These are phyloP conservation scores for Coleophora flavipennella DNA, from an alignment of 2,888 invertebrate species.

Conservation along the genomic window DNA sequence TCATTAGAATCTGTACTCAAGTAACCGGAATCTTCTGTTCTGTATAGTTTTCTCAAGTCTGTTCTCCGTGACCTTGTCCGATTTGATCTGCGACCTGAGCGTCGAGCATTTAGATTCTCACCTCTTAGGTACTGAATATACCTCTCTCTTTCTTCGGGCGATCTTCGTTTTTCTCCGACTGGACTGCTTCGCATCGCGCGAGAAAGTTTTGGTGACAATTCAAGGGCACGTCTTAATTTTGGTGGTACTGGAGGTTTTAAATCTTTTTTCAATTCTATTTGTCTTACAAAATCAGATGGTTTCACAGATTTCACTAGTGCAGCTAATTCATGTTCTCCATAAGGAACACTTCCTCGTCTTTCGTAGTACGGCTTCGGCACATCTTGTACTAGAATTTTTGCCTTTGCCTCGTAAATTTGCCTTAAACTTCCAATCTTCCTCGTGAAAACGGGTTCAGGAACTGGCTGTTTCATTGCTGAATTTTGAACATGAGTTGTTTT, in stretches of 20 bases:
- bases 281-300: constrained; percentile 46
- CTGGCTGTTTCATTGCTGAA: constrained; percentile 22
- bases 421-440: constrained; percentile 80
- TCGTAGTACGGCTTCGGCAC: constrained; percentile 32
- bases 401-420: constrained; percentile 84
- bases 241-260: constrained; percentile 57
- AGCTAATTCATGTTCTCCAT: constrained; percentile 39
- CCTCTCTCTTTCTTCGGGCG: constrained; percentile 48
- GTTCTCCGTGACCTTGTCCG: constrained; percentile 54
- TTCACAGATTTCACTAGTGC: constrained; percentile 41
- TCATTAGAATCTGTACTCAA: constrained; percentile 87
- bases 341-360: constrained; percentile 52
- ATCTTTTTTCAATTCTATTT: constrained; percentile 39
- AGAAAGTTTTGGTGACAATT: constrained; percentile 36
- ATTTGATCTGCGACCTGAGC: constrained; percentile 52
- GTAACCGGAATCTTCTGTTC: constrained; percentile 84
- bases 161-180: constrained; percentile 39
- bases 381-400: constrained; percentile 52
- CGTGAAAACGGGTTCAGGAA: constrained; percentile 54
- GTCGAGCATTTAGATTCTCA: constrained; percentile 47
- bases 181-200: constrained; percentile 40
- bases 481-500: constrained; percentile 43
- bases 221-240: constrained; percentile 42
- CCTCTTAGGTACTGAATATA: constrained; percentile 41
- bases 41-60: constrained; percentile 52